These are phyloP conservation scores for Diadumene lineata DNA, from an alignment of 92 coral and sea anemone species.

Conservation along the genomic window DNA sequence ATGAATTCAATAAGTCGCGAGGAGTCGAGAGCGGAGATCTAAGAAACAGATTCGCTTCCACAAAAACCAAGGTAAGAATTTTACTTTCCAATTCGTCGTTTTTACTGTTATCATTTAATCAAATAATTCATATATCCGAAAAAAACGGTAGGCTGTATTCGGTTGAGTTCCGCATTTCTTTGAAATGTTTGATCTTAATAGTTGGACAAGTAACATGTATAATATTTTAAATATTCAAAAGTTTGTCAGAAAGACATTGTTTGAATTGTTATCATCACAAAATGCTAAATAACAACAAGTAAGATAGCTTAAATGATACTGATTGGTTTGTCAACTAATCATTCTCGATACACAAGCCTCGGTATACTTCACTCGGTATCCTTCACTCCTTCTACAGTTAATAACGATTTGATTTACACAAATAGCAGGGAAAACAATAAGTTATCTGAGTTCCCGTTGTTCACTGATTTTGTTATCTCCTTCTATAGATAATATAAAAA, in stretches of 20 bases:
- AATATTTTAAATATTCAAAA: conserved; percentile 1
- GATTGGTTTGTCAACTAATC: too few species aligned
- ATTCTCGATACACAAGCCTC: too few species aligned
- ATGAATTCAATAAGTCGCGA: conserved; percentile 10
- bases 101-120: too few species aligned
- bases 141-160: too few species aligned
- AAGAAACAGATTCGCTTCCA: conserved; percentile 11
- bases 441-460: too few species aligned
- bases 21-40: conserved; percentile 20
- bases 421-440: too few species aligned
- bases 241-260: not conserved
- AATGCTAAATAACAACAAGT: not conserved
- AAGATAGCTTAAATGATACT: not conserved
- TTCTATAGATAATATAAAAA: too few species aligned
- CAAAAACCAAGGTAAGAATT: conserved; percentile 6
- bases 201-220: not conserved
- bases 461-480: not conserved
- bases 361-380: not conserved
- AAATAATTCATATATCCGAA: too few species aligned
- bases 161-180: not conserved
- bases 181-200: not conserved
- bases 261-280: not conserved
- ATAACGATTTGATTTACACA: not conserved
- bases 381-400: not conserved
- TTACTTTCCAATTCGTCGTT: not conserved